These are phyloP conservation scores for Sinocyclocheilus anophthalmus DNA, from an alignment of 2,113 vertebrate genomes.

Conservation along the genomic window DNA sequence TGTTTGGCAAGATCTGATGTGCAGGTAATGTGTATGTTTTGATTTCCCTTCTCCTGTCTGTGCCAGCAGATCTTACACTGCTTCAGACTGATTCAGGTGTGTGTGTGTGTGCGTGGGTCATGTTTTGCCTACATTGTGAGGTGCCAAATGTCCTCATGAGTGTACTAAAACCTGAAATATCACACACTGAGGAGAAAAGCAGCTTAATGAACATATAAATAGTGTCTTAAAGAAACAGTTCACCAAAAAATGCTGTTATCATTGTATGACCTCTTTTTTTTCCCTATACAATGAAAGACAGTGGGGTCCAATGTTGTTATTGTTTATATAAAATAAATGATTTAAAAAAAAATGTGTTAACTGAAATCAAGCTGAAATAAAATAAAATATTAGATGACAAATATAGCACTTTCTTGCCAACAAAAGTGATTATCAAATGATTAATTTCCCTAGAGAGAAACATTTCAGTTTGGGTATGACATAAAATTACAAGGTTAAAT, in stretches of 20 bases:
- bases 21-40: constrained; percentile 23
- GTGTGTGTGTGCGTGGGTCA: background rate
- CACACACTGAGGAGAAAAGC: background rate
- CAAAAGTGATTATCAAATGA: constrained; percentile 55
- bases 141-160: background rate
- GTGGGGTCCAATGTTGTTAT: too few species aligned
- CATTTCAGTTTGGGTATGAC: constrained; percentile 45
- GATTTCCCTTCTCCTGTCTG: background rate
- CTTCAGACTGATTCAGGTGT: background rate
- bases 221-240: background rate
- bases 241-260: background rate
- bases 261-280: background rate
- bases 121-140: background rate
- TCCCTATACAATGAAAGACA: background rate
- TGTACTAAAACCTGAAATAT: background rate
- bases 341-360: too few species aligned
- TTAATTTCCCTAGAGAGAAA: constrained; percentile 51
- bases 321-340: too few species aligned
- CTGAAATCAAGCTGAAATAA: too few species aligned
- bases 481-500: constrained; percentile 55
- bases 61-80: constrained; percentile 7
- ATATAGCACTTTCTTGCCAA: constrained; percentile 32
- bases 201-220: background rate
- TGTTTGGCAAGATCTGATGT: constrained; percentile 13
- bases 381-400: too few species aligned